Evolutionary conservation across 2,113 vertebrate genomes (phyloP).

Genomic region (Carassius gibelio): DNA sequence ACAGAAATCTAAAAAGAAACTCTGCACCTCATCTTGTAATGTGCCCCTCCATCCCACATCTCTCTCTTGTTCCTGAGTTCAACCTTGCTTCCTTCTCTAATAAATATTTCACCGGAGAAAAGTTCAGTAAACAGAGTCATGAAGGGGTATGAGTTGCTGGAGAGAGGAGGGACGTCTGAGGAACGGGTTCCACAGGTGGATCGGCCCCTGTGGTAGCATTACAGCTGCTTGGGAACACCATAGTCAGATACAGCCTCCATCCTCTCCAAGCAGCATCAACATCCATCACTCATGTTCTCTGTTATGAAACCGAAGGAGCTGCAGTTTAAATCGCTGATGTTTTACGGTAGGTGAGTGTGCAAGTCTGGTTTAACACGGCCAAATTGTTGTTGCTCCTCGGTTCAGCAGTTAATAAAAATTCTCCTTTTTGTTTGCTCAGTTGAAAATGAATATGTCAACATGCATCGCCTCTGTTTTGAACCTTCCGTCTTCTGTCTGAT

Average conservation of each 20-base stretch:
- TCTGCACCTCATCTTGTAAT: conserved; percentile 52
- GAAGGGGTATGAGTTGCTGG: conserved; percentile 57
- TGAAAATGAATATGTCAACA: not conserved
- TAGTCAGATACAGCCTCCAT: not conserved
- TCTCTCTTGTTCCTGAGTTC: conserved; percentile 53
- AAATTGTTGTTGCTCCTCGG: not conserved
- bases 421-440: conserved; percentile 6
- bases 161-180: conserved; percentile 47
- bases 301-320: not conserved
- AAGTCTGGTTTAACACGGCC: not conserved
- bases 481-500: not conserved
- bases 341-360: not conserved
- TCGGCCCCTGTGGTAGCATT: not conserved
- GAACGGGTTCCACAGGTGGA: conserved; percentile 46
- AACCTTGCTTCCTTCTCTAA: conserved; percentile 60
- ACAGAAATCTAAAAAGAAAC: conserved; percentile 46
- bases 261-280: not conserved
- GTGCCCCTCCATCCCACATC: conserved; percentile 56
- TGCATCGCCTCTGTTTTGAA: conserved; percentile 20
- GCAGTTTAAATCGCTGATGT: not conserved
- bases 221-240: not conserved
- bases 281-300: not conserved
- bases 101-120: conserved; percentile 69
- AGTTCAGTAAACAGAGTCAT: conserved; percentile 65
- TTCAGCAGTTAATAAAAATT: not conserved